Base-by-base conservation (phyloP, 2,113 vertebrate genomes). In the Spea multiplicata region DNA sequence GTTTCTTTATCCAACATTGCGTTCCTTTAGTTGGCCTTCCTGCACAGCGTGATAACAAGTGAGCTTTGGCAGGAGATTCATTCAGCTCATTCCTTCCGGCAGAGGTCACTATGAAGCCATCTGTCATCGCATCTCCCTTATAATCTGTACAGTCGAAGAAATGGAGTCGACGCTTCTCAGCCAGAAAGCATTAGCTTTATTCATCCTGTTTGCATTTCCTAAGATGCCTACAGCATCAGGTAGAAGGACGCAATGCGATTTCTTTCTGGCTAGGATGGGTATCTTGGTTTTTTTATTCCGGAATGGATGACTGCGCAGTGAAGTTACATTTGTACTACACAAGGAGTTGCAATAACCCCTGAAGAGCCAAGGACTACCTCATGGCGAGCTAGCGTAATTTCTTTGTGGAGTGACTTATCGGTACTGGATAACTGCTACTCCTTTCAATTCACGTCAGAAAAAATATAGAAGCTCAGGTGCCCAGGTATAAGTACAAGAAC, bases 101-200 rank as follows among this genome's bases (percentile, higher is more conserved):
- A 79, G 77, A 79, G 77, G 77, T 79, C 77, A 79, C 61, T 79
- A 53, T 73, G 69, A 72, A 79, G 65, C 77, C 77, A 79, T 73
- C 77, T 79, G 77, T 71, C 77, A 66, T n/a, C 44, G 69, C 64
- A 67, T 79, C 70, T 79, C 50, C 70, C 57, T 12, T 62, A 66
- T 73, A 66, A 73, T 79, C 69, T 14, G 12, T 44, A 16, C 68
- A 66, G 57, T 53, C 44, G 53, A 50, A 57, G 66, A 17, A 64
- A 74, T 46, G 30, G 55, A 61, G 10, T 8, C 6, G 30, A 7
- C 9, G 53, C 76, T 72, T 17, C 12, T 49, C 69, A 55, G 76
- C 50, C 77, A 48, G 61, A 14, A 44, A 4, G 7, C 49, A 44
- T 47, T 57, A 61, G 49, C 48, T 66, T 67, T 13, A 6, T 50